These are phyloP conservation scores for Hirundichthys speculiger DNA, from an alignment of 2,113 vertebrate species.

Conservation along the genomic window DNA sequence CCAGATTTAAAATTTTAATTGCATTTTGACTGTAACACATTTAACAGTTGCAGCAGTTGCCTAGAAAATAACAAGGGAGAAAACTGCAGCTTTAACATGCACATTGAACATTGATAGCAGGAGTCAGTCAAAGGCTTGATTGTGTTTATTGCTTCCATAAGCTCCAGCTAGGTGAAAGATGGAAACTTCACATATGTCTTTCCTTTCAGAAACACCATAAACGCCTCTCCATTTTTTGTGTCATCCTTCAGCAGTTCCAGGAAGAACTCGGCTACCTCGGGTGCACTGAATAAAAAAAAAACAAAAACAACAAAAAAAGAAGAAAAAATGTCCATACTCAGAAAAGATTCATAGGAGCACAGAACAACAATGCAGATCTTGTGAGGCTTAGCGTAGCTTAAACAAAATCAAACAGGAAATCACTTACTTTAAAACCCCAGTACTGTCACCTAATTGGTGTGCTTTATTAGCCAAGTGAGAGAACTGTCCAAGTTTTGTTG, in stretches of 20 bases:
- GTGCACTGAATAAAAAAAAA: constrained; percentile 41
- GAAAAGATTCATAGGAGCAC: neutral
- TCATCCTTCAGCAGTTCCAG: constrained; percentile 69
- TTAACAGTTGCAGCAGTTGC: no score
- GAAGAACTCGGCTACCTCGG: constrained; percentile 50
- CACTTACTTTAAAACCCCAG: constrained; percentile 63
- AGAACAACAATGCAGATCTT: neutral
- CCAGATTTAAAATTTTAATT: no score
- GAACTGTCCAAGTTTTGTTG: constrained; percentile 40
- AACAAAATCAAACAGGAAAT: neutral
- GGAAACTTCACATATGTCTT: constrained; percentile 38
- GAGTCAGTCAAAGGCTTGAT: neutral
- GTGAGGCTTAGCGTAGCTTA: neutral
- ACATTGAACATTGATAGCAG: no score
- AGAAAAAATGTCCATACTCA: neutral
- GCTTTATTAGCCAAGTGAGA: neutral
- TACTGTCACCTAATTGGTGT: rapidly evolving
- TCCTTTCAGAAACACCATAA: neutral
- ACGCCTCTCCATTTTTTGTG: constrained; percentile 67
- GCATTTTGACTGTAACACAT: no score
- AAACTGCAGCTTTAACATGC: no score
- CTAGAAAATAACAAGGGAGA: no score
- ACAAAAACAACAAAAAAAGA: neutral
- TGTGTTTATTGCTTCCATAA: neutral
- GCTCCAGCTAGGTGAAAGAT: neutral